Base-by-base conservation (phyloP, 2,888 invertebrate species). In the Leptogaster cylindrica region DNA sequence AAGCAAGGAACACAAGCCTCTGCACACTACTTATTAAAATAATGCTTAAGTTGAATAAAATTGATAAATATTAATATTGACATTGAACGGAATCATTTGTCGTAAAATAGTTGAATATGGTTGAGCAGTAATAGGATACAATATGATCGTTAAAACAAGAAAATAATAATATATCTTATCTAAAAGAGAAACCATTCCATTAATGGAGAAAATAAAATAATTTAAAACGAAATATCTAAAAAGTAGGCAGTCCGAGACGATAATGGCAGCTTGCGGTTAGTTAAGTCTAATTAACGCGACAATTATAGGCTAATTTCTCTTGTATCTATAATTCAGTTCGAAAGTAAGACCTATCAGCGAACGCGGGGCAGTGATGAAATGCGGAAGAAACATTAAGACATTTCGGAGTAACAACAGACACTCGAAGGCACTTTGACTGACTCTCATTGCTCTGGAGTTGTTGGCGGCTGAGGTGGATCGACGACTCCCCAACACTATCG, bases 341-440 rank as follows among this genome's bases (percentile, higher is more conserved):
- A 28, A 61, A 44, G 28, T 27, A 18, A 44, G 18, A 31, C 16
- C 51, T 44, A 27, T 51, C 16, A 44, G 44, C 44, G 61, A 61
- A 28, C 25, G 12, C 23, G 44, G 36, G 36, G 16, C 27, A 20
- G 41, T 48, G 48, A 64, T 64, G 64, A 64, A 64, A 64, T 64
- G 64, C 64, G 64, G 64, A 64, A 64, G 64, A 44, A 48, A 50
- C 33, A 64, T 48, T 48, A 64, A 20, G 46, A 64, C 48, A 39
- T 63, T 64, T 58, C 41, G 39, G n/a, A 41, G 58, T 23, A 44
- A 61, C 44, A 61, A 61, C 23, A 41, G 36, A 20, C 16, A 61
- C 12, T 25, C 41, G 23, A 61, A 44, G 28, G 55, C 25, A 36
- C 55, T 36, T 55, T 52, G 39, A 7, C 18, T 23, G 14, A 31